Percentiles rank a stretch among this genome's conserved stretches.
These are phyloP conservation scores for Drosophila leonis DNA, from an alignment of 2,888 invertebrate species.

Conservation along the genomic window DNA sequence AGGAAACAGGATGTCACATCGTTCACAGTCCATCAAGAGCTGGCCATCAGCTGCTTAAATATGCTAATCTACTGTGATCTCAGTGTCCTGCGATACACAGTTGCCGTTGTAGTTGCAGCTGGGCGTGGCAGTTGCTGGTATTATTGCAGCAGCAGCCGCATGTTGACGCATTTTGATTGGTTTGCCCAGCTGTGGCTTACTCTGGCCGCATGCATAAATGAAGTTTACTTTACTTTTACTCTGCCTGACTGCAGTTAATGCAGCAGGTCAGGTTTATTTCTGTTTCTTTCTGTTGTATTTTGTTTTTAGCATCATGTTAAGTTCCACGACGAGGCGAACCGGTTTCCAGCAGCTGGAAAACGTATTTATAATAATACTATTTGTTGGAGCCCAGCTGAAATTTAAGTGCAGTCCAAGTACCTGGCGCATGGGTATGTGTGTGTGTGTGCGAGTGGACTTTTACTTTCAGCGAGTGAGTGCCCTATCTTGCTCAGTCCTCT, in stretches of 20 bases:
- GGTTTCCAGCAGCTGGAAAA: slow-evolving; percentile 71
- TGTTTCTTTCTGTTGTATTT: not conserved
- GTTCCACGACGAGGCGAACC: slow-evolving; percentile 50
- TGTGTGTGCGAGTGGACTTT: slow-evolving; percentile 32
- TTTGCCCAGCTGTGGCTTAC: slow-evolving; percentile 20
- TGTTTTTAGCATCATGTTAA: slow-evolving; percentile 11
- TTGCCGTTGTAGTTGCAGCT: slow-evolving; percentile 2
- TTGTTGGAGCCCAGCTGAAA: slow-evolving; percentile 41
- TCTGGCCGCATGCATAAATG: slow-evolving; percentile 53
- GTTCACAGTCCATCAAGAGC: slow-evolving; percentile 16
- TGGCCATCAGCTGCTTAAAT: slow-evolving; percentile 45
- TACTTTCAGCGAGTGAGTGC: slow-evolving; percentile 42
- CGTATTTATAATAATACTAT: slow-evolving; percentile 66
- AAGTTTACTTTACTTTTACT: slow-evolving; percentile 67
- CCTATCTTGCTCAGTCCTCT: not conserved
- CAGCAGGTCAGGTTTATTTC: slow-evolving; percentile 42
- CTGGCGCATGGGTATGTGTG: slow-evolving; percentile 1
- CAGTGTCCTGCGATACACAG: slow-evolving; percentile 1
- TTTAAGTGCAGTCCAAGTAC: slow-evolving; percentile 59
- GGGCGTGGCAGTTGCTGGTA: slow-evolving; percentile 3
- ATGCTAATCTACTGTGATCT: slow-evolving; percentile 54
- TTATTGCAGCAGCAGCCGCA: slow-evolving; percentile 8
- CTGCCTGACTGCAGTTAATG: slow-evolving; percentile 34
- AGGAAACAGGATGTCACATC: slow-evolving; percentile 2
- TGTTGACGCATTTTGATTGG: slow-evolving; percentile 42